Evolutionary conservation across 2,797 vertebrate genomes (phyloP), one percentile per base, ranked within the genome.

Genomic region (Parauchenoglanis punctatus): DNA sequence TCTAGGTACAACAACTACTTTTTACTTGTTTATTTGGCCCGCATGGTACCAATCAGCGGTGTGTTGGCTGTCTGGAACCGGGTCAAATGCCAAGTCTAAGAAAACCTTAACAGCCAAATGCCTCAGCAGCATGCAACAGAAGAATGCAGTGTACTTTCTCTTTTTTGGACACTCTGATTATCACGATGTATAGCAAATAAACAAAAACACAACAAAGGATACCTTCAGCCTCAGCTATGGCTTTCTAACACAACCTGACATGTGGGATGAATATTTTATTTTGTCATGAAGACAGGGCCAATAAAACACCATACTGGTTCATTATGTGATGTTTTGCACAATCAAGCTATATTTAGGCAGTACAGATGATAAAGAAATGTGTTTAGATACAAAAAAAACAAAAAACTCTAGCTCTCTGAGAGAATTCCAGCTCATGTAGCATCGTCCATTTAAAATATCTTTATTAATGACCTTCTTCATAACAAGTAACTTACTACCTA

Each of bases 21-120:
- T 88, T 89, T 89, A 75, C 58, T 85, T 87, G 91, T 92, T 68
- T 90, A 91, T 92, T 92, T 95, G 93, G 91, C 89, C 91, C 87
- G 67, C 91, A 90, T 90, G 92, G 93, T 91, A 92, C 92, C 91
- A 93, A 92, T 93, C 92, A 91, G 89, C 40, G 84, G 89, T 83
- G 86, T 90, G 87, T 89, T 92, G 92, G 93, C 91, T 89, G 91
- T 91, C 89, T 91, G 83, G 72, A 89, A 46, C 40, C 67, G 88
- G 93, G 93, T 95, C 93, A 94, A 92, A 93, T 84, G 92, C 93
- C 93, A 95, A 93, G 94, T 93, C 93, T 90, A 92, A 92, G 82
- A 90, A 89, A 88, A 20, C 28, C 86, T 93, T 94, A 92, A 93
- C 90, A 93, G 91, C 88, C 88, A 92, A 92, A 88, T 78, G 90